Percentiles rank a stretch among this genome's conserved stretches.
These are phyloP conservation scores for Tenrec ecaudatus DNA, from an alignment of 2,113 vertebrate genomes.

Conservation along the genomic window DNA sequence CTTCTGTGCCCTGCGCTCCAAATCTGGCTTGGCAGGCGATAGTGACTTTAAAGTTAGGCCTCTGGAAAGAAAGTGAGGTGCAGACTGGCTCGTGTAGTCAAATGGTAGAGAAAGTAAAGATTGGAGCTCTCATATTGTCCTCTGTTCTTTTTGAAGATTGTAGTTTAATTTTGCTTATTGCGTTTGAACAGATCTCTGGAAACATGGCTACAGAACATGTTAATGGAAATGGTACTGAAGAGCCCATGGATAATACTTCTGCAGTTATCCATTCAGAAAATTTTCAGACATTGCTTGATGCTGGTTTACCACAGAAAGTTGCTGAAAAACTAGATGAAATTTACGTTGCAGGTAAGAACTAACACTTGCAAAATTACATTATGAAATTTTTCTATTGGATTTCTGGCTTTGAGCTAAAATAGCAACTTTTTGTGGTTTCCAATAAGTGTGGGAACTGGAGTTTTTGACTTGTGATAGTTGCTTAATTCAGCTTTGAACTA, in stretches of 20 bases:
- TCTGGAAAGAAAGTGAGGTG: conserved; percentile 64
- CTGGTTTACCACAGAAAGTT: conserved; percentile 97
- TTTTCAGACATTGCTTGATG: conserved; percentile 95
- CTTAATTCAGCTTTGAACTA: conserved; percentile 64
- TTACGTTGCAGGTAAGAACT: conserved; percentile 97
- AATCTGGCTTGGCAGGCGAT: conserved; percentile 73
- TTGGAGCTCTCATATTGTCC: conserved; percentile 78
- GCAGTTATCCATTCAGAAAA: conserved; percentile 95
- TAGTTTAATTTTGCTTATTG: conserved; percentile 97
- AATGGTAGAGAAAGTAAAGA: conserved; percentile 74
- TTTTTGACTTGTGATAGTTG: conserved; percentile 76
- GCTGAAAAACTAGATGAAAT: conserved; percentile 99
- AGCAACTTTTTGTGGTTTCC: conserved; percentile 99
- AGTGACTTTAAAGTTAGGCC: conserved; percentile 68
- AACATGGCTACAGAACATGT: conserved; percentile 98
- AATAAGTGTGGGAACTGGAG: conserved; percentile 97
- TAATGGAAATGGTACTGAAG: conserved; percentile 98
- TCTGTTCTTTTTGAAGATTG: conserved; percentile 79
- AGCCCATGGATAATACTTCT: conserved; percentile 97
- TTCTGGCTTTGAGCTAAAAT: conserved; percentile 93
- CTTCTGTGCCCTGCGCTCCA: conserved; percentile 55
- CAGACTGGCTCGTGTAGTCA: conserved; percentile 65
- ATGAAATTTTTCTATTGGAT: conserved; percentile 90
- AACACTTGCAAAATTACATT: conserved; percentile 88
- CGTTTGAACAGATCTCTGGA: conserved; percentile 96